These are phyloP conservation scores for Eupsittula cactorum DNA, from an alignment of 2,113 vertebrate species.

Conservation along the genomic window DNA sequence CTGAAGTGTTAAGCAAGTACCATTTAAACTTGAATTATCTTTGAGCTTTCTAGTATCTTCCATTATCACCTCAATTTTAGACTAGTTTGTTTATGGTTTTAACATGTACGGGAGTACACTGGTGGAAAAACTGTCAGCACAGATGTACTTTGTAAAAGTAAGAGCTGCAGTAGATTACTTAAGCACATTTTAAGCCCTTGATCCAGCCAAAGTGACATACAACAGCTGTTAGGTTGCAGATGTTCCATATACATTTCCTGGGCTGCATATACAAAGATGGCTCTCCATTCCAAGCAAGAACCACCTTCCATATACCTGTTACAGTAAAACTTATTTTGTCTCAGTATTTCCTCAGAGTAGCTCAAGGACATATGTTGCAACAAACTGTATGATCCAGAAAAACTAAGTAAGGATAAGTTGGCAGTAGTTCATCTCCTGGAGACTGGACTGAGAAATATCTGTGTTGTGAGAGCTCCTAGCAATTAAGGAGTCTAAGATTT, in stretches of 20 bases:
- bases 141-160: constrained; percentile 37
- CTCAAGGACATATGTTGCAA: constrained; percentile 37
- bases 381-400: constrained; percentile 30
- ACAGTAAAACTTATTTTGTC: not conserved
- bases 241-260: constrained; percentile 21
- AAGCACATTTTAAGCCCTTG: constrained; percentile 37
- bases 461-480: not conserved
- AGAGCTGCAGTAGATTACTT: constrained; percentile 28
- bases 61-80: constrained; percentile 47
- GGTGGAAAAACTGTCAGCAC: constrained; percentile 36
- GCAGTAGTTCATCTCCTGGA: constrained; percentile 34
- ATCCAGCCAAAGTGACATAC: constrained; percentile 51
- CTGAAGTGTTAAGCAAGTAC: not conserved
- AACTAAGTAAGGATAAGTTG: constrained; percentile 39
- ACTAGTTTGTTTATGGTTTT: not conserved
- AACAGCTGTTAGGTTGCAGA: constrained; percentile 50
- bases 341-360: not conserved
- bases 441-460: constrained; percentile 11
- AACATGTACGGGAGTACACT: not conserved
- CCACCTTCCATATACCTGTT: not conserved
- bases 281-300: not conserved
- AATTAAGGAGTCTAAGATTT: constrained; percentile 12
- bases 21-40: not conserved
- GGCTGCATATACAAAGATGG: constrained; percentile 17
- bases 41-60: constrained; percentile 11